These are phyloP conservation scores for Caenorhabditis japonica DNA, from an alignment of 2,888 invertebrate genomes.

Conservation along the genomic window DNA sequence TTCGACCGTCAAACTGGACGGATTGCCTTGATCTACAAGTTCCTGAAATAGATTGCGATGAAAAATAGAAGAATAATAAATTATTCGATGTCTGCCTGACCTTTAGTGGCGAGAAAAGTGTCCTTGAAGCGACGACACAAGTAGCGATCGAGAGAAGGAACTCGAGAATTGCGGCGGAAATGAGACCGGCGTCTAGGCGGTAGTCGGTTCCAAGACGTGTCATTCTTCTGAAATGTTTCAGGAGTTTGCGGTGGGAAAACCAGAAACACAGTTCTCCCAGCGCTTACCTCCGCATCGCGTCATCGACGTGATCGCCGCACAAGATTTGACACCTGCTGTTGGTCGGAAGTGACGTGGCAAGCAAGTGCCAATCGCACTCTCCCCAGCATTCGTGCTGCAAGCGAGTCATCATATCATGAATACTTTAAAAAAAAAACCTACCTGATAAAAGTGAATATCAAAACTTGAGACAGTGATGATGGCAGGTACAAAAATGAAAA, in stretches of 20 bases:
- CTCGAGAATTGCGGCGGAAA: constrained; percentile 65
- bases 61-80: constrained; percentile 4
- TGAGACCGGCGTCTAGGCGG: constrained; percentile 71
- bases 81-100: too few relatives aligned
- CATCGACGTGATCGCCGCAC: constrained; percentile 70
- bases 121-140: constrained; percentile 59
- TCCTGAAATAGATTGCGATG: constrained; percentile 30
- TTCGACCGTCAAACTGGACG: constrained; percentile 34
- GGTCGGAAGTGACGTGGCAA: constrained; percentile 68
- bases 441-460: constrained; percentile 75
- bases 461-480: constrained; percentile 71
- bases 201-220: constrained; percentile 74
- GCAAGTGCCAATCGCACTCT: constrained; percentile 73
- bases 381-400: constrained; percentile 73
- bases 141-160: constrained; percentile 64
- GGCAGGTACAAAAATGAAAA: constrained; percentile 71
- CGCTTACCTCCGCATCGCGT: constrained; percentile 64
- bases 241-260: background rate
- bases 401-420: background rate
- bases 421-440: constrained; percentile 19
- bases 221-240: constrained; percentile 63
- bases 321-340: constrained; percentile 73
- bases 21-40: constrained; percentile 21
- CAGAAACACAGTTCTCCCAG: constrained; percentile 6
- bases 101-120: constrained; percentile 57